Conservation (phyloP, 2,113 vertebrate genomes). For the Verasper variegatus region DNA sequence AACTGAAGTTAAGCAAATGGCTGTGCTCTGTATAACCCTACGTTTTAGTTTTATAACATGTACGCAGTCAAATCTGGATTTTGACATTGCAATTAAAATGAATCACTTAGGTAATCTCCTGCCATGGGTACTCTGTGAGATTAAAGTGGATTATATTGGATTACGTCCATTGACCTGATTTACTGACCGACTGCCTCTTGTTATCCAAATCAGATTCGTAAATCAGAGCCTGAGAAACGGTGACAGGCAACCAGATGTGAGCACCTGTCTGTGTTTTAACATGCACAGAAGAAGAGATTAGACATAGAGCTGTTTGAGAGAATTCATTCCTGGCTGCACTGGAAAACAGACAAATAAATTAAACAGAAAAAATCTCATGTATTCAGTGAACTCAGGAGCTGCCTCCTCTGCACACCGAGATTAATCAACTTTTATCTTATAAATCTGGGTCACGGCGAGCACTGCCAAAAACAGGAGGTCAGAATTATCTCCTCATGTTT, state of each 20-base stretch:
- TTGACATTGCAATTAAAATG: constrained; percentile 72
- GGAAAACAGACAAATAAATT: constrained; percentile 5
- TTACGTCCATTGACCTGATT: constrained; percentile 79
- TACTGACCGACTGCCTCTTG: constrained; percentile 64
- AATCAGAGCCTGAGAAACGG: constrained; percentile 61
- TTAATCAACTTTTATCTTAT: constrained; percentile 53
- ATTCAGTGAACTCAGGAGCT: constrained; percentile 34
- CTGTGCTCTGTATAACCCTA: background rate
- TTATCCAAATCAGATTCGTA: constrained; percentile 61
- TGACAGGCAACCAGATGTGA: constrained; percentile 13
- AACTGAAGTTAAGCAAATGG: background rate
- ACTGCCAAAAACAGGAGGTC: constrained; percentile 41
- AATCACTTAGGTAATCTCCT: constrained; percentile 69
- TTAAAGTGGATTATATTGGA: constrained; percentile 79
- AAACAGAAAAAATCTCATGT: constrained; percentile 10
- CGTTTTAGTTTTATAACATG: constrained; percentile 41
- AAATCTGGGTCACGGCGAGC: constrained; percentile 54
- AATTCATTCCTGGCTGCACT: background rate
- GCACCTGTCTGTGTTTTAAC: constrained; percentile 12
- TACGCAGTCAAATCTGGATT: constrained; percentile 62
- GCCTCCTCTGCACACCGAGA: constrained; percentile 12
- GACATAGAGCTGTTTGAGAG: background rate
- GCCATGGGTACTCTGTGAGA: constrained; percentile 59
- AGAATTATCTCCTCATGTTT: constrained; percentile 26
- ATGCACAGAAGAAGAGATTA: constrained; percentile 18